These are phyloP conservation scores for Intellagama lesueurii DNA, from an alignment of 2,797 vertebrate species.

Conservation along the genomic window DNA sequence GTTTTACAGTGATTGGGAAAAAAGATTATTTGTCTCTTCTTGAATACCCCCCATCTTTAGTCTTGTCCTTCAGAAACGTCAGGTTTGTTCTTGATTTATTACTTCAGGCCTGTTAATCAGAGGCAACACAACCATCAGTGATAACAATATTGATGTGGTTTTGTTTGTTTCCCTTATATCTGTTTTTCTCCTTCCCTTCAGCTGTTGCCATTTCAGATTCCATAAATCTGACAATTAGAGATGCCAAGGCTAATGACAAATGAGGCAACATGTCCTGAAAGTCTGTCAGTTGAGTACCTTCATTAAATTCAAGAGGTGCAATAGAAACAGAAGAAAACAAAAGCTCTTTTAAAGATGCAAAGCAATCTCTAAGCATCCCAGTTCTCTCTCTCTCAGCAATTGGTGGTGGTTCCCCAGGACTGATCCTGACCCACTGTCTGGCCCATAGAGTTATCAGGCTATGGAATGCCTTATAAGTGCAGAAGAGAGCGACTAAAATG, in stretches of 20 bases:
- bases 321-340: background rate
- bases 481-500: no score
- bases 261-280: background rate
- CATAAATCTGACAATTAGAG: slow-evolving; percentile 53
- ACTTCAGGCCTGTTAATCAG: slow-evolving; percentile 4
- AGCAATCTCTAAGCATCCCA: background rate
- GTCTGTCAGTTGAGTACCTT: slow-evolving; percentile 30
- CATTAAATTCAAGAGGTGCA: background rate
- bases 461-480: background rate
- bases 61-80: background rate
- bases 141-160: slow-evolving; percentile 33
- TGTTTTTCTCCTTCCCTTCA: background rate
- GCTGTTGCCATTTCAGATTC: slow-evolving; percentile 36
- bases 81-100: slow-evolving; percentile 16
- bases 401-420: background rate
- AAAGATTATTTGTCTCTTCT: no score
- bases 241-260: slow-evolving; percentile 28
- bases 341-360: background rate
- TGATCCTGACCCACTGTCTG: background rate
- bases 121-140: background rate
- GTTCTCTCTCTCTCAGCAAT: background rate
- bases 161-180: slow-evolving; percentile 24
- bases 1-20: no score
- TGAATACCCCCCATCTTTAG: background rate
- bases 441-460: background rate